phyloP scores from a whole-genome alignment of 2,797 vertebrate species.

The Masticophis lateralis region DNA sequence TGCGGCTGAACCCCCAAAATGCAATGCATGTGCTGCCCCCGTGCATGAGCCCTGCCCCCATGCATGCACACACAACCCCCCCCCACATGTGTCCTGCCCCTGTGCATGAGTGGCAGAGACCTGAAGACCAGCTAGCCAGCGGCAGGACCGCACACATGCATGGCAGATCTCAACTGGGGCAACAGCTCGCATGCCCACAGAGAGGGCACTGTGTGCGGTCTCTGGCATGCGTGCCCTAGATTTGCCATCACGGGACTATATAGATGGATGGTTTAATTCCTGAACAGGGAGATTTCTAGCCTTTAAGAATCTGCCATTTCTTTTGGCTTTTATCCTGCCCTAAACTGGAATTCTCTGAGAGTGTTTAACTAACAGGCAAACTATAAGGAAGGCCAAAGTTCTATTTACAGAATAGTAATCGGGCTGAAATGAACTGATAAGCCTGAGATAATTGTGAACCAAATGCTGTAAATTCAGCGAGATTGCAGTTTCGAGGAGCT shows the following conservation, averaged over 20 bases:
- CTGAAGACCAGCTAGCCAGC: too few relatives aligned
- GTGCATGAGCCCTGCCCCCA: too few relatives aligned
- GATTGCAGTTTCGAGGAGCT: neutral
- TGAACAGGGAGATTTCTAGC: neutral
- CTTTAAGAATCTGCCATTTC: neutral
- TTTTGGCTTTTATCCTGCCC: neutral
- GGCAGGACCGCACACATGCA: too few relatives aligned
- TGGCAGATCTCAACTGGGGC: too few relatives aligned
- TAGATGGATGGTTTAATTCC: neutral
- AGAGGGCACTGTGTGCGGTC: too few relatives aligned
- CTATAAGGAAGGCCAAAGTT: neutral
- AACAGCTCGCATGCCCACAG: too few relatives aligned
- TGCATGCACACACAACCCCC: too few relatives aligned
- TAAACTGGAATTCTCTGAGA: neutral
- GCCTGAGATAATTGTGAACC: neutral
- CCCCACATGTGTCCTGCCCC: too few relatives aligned
- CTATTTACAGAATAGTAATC: neutral
- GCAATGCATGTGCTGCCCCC: too few relatives aligned
- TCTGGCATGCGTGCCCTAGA: too few relatives aligned
- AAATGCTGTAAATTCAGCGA: neutral
- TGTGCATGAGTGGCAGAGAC: too few relatives aligned
- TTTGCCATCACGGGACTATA: neutral
- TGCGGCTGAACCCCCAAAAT: too few relatives aligned
- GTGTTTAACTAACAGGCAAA: neutral
- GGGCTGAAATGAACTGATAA: neutral